Percentiles rank a stretch among this genome's conserved stretches.
These are phyloP conservation scores for Nannobrachium achirus DNA, from an alignment of 2,113 vertebrate genomes.

Conservation along the genomic window DNA sequence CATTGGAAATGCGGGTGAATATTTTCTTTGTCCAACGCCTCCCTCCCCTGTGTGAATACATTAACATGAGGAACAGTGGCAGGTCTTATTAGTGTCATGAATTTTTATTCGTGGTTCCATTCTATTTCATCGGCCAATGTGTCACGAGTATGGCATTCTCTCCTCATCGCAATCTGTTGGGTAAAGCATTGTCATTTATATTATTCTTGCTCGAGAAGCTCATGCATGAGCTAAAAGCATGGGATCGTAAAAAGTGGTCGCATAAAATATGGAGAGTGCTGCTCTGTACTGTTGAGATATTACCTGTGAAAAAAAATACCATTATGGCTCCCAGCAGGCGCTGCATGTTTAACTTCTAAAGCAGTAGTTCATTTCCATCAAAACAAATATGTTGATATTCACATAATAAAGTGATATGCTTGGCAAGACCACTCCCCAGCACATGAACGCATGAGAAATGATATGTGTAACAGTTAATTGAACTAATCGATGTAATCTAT, in stretches of 20 bases:
- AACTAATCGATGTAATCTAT: too few species aligned
- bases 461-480: too few species aligned
- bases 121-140: constrained; percentile 55
- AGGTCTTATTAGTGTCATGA: constrained; percentile 66
- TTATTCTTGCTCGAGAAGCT: constrained; percentile 60
- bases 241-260: constrained; percentile 66
- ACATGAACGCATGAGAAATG: constrained; percentile 14
- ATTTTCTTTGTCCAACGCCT: constrained; percentile 22
- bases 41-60: constrained; percentile 53
- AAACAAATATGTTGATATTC: constrained; percentile 63
- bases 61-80: constrained; percentile 48
- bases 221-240: constrained; percentile 64
- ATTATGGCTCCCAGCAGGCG: constrained; percentile 64
- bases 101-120: constrained; percentile 68
- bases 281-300: constrained; percentile 55
- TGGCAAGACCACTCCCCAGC: constrained; percentile 39
- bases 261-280: constrained; percentile 70
- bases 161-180: constrained; percentile 53
- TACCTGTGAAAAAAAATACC: constrained; percentile 57
- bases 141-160: constrained; percentile 49
- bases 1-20: constrained; percentile 60
- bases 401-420: constrained; percentile 61
- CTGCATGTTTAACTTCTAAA: constrained; percentile 66
- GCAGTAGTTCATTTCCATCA: constrained; percentile 65
- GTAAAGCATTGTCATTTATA: constrained; percentile 66